Base-by-base conservation (phyloP, 2,797 vertebrate genomes). In the Helicolenus hilgendorfi region DNA sequence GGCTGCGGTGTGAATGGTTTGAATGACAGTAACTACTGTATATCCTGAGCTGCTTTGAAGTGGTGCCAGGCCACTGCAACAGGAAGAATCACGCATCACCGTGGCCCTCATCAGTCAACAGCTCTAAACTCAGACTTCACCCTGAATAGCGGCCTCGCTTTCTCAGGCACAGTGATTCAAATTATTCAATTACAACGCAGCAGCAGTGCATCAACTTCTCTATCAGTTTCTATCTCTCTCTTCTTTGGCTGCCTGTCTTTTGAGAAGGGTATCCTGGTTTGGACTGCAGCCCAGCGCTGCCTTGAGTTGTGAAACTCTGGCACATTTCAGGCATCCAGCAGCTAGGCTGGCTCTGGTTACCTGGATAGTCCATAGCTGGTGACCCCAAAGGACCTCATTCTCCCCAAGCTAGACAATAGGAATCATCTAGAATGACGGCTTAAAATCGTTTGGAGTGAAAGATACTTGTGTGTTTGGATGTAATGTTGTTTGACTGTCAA, bases 271-370 rank as follows among this genome's bases (percentile, higher is more conserved):
- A 38, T 83, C 53, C 45, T 26, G 4, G 24, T 70, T 78, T 85
- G 76, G 81, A 77, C 24, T 18, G 64, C 11, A 18, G 72, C 87
- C 85, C 71, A 60, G 65, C 33, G 1, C 70, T 33, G 87, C 24
- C 55, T 69, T 64, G 62, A 59, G 35, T 83, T 80, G 83, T 88
- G 70, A 72, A 77, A 74, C 58, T 36, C 45, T 84, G 68, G 72
- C 71, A 71, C 45, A 49, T 83, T 35, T 72, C 8, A 67, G 58
- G 64, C 60, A 36, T 70, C 64, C 77, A 55, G 64, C 76, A 89
- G 74, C 36, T 20, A 27, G 45, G 49, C 31, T 58, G 56, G 33
- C 67, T 45, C 59, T 49, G 45, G 59, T 58, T 70, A 69, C 67
- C 10, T 79, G 13, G n/a, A 24, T 26, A 67, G 22, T 26, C 60